Conservation (phyloP, 2,797 vertebrate genomes). For the Helarctos malayanus region DNA sequence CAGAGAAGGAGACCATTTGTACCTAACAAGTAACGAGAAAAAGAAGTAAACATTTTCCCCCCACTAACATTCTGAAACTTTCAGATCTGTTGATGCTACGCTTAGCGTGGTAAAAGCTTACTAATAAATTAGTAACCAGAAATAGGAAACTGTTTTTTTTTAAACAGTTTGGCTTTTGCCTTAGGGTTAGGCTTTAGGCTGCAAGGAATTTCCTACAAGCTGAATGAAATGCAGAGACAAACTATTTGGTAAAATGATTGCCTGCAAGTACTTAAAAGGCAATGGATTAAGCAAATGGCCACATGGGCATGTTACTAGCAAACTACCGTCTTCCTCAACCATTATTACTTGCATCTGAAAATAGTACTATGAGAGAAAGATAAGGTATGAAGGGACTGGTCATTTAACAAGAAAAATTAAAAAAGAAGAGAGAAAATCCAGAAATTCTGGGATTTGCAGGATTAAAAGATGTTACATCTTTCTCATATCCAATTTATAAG, state of each 20-base stretch:
- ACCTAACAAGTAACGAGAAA: not conserved
- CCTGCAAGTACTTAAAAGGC: not conserved
- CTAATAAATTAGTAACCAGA: not conserved
- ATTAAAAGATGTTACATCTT: not conserved
- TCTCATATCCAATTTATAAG: not conserved
- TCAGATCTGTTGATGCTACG: not conserved
- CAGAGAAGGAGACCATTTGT: not conserved
- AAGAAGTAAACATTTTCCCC: not conserved
- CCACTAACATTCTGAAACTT: not conserved
- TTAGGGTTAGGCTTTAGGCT: not conserved
- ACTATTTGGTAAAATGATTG: not conserved
- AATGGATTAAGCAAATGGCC: not conserved
- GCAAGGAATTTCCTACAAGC: not conserved
- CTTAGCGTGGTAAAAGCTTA: not conserved
- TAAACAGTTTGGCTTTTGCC: not conserved
- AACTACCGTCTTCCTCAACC: accelerated
- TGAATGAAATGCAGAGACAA: not conserved
- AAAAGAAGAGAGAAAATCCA: not conserved
- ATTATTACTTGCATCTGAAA: not conserved
- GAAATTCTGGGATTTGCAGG: not conserved
- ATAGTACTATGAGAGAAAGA: not conserved
- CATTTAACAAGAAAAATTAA: not conserved
- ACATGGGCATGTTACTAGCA: not conserved
- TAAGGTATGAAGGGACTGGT: not conserved
- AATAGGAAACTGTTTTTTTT: not conserved